Evolutionary conservation across 2,113 vertebrate genomes (phyloP).

Genomic region (Xenopus borealis): DNA sequence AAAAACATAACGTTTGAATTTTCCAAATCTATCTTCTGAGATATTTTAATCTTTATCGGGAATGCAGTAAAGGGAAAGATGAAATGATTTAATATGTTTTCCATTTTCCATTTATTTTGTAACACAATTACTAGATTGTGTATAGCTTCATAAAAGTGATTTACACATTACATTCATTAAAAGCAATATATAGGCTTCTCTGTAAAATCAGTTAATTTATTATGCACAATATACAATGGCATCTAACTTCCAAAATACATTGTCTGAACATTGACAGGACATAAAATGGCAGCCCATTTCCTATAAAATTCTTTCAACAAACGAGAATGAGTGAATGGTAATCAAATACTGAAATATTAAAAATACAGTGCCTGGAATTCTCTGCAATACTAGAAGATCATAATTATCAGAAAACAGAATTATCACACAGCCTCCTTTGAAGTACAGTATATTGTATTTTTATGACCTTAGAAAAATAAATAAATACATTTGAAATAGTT

Average conservation of each 20-base stretch:
- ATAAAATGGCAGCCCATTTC: constrained; percentile 25
- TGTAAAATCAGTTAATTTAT: constrained; percentile 26
- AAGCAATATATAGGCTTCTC: constrained; percentile 21
- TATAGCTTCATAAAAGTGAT: constrained; percentile 35
- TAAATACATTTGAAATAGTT: too few relatives aligned
- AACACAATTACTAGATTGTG: constrained; percentile 32
- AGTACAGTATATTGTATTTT: too few relatives aligned
- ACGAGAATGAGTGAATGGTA: background rate
- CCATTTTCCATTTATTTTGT: constrained; percentile 31
- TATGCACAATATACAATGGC: constrained; percentile 31
- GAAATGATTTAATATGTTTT: constrained; percentile 17
- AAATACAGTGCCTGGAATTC: background rate
- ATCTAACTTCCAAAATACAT: constrained; percentile 9
- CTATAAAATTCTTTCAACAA: constrained; percentile 5
- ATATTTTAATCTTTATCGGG: constrained; percentile 2
- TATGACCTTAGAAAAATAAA: too few relatives aligned
- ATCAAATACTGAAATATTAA: background rate
- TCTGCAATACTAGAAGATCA: background rate
- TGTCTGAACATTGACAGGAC: constrained; percentile 27
- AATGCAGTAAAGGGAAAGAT: background rate
- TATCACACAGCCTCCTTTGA: too few relatives aligned
- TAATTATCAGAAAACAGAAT: background rate
- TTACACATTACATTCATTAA: constrained; percentile 27
- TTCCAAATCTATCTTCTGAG: background rate
- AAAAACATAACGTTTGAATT: too few relatives aligned